phyloP scores from a whole-genome alignment of 1,140 invertebrate species.

The Aphaenogaster rudis region DNA sequence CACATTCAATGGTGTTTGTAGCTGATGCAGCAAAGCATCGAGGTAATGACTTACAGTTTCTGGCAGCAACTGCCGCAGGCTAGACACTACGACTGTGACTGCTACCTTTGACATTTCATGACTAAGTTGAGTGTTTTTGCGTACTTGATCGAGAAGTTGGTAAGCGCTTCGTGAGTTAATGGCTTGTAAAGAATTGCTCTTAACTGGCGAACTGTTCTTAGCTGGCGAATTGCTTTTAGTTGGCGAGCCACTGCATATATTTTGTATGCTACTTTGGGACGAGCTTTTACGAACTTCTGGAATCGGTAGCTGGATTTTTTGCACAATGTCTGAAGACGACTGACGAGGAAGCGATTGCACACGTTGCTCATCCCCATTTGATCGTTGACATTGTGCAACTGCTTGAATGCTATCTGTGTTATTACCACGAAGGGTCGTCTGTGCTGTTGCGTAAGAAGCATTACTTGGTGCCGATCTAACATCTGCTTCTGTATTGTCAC shows the following conservation, averaged over 20 bases:
- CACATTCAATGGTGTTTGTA: constrained; percentile 88
- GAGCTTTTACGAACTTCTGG: constrained; percentile 76
- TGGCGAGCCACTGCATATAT: constrained; percentile 75
- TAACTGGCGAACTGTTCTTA: constrained; percentile 76
- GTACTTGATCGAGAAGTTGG: constrained; percentile 92
- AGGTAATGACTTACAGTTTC: constrained; percentile 88
- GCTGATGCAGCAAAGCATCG: constrained; percentile 86
- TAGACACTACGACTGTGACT: constrained; percentile 92
- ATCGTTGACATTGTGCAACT: constrained; percentile 49
- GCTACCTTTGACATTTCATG: constrained; percentile 95
- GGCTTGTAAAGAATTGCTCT: constrained; percentile 82
- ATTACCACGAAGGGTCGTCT: constrained; percentile 66
- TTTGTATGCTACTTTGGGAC: constrained; percentile 69
- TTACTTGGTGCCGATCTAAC: constrained; percentile 73
- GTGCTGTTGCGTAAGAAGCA: constrained; percentile 74
- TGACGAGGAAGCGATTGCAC: constrained; percentile 77
- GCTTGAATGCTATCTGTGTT: constrained; percentile 59
- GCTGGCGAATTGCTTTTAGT: constrained; percentile 80
- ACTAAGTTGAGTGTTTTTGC: constrained; percentile 94
- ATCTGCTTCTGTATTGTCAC: constrained; percentile 72
- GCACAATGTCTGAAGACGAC: constrained; percentile 73
- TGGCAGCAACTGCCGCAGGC: constrained; percentile 89
- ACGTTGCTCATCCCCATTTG: constrained; percentile 61
- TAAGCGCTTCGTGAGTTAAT: constrained; percentile 89
- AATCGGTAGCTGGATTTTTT: constrained; percentile 65